phyloP scores from a whole-genome alignment of 2,113 vertebrate species.

The Hypanus sabinus region DNA sequence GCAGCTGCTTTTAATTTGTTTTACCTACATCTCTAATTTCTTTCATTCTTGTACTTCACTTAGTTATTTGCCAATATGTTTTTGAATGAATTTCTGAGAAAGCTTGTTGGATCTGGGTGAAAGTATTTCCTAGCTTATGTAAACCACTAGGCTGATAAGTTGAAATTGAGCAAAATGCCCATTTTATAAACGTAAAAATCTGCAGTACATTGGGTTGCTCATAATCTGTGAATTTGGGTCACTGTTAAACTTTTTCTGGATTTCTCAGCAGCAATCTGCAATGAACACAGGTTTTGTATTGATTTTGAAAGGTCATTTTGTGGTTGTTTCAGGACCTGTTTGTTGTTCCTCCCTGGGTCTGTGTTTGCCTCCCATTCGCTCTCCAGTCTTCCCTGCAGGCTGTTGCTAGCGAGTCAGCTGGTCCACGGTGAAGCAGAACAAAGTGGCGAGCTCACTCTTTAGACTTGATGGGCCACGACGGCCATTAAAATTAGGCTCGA shows the following conservation, averaged over 20 bases:
- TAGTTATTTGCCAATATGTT: too few relatives aligned
- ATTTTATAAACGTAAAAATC: not conserved
- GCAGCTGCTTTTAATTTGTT: too few relatives aligned
- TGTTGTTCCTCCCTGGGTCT: not conserved
- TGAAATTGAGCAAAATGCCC: not conserved
- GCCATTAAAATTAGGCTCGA: not conserved
- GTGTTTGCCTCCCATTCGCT: not conserved
- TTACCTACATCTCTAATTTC: too few relatives aligned
- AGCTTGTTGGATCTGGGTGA: too few relatives aligned
- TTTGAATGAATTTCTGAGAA: too few relatives aligned
- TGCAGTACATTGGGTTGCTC: not conserved
- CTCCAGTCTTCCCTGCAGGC: not conserved
- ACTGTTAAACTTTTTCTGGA: not conserved
- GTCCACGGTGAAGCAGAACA: not conserved
- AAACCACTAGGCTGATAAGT: too few relatives aligned
- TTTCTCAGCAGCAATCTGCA: not conserved
- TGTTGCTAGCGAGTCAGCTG: not conserved
- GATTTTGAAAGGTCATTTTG: too few relatives aligned
- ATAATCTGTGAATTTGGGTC: not conserved
- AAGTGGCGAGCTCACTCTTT: not conserved
- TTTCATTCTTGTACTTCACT: too few relatives aligned
- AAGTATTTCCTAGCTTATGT: too few relatives aligned
- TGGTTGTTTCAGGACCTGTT: too few relatives aligned
- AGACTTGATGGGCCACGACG: not conserved
- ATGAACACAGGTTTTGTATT: too few relatives aligned